phyloP scores from a whole-genome alignment of 1,140 invertebrate genomes.

The Cydia fagiglandana region DNA sequence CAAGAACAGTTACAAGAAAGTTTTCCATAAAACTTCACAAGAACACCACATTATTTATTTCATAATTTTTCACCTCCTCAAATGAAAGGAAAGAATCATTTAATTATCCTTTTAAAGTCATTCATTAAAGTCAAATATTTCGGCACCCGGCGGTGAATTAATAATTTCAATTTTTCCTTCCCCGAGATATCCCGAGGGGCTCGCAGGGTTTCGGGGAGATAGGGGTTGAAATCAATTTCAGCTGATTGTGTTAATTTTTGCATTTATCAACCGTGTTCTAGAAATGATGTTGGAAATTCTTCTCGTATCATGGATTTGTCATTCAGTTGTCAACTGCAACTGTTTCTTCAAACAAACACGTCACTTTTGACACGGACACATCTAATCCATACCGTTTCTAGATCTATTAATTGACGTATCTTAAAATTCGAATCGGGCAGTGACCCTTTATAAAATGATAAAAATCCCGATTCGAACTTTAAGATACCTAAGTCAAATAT shows the following conservation, averaged over 20 bases:
- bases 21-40: no score
- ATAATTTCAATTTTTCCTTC: constrained; percentile 42
- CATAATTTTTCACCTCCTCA: neutral
- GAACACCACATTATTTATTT: neutral
- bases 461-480: no score
- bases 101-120: constrained; percentile 8
- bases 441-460: no score
- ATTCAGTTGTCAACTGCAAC: no score
- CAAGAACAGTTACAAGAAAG: no score
- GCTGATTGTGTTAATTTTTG: constrained; percentile 2
- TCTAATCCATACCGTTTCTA: no score
- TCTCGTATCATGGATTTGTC: neutral
- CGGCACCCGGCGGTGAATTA: constrained; percentile 39
- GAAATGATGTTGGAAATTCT: neutral
- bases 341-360: no score
- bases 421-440: no score
- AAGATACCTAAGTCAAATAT: no score
- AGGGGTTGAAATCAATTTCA: neutral
- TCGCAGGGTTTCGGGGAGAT: neutral
- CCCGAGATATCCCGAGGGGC: constrained; percentile 11
- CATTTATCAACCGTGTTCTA: neutral
- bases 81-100: neutral
- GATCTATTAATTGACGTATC: no score
- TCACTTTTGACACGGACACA: no score
- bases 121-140: constrained; percentile 33